These are phyloP conservation scores for Isotomurus palustris DNA, from an alignment of 2,888 invertebrate genomes.

Conservation along the genomic window DNA sequence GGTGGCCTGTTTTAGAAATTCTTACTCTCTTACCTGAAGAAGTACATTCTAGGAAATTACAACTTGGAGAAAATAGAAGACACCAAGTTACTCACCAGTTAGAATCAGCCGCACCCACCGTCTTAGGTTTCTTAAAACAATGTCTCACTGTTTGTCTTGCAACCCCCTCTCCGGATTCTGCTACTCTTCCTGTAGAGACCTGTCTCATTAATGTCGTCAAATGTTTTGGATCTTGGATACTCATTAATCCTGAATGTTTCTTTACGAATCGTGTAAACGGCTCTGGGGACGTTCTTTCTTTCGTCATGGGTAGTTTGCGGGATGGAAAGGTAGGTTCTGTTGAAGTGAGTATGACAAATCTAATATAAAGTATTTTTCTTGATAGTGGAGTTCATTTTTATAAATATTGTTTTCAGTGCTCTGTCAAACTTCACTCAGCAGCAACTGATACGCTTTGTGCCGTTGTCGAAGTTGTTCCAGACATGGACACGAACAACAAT, in stretches of 20 bases:
- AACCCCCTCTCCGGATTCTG: conserved; percentile 15
- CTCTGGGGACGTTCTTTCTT: conserved; percentile 31
- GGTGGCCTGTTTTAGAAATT: conserved; percentile 84
- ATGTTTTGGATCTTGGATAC: conserved; percentile 44
- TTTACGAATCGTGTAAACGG: conserved; percentile 29
- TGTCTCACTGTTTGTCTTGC: conserved; percentile 28
- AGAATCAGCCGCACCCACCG: conserved; percentile 65
- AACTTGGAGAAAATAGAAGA: conserved; percentile 84
- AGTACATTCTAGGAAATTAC: conserved; percentile 70
- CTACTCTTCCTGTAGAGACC: conserved; percentile 30
- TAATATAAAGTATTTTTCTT: background rate
- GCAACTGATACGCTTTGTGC: conserved; percentile 87
- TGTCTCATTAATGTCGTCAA: conserved; percentile 38
- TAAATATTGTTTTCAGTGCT: conserved; percentile 46
- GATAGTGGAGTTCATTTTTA: background rate
- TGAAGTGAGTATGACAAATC: background rate
- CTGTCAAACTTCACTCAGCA: conserved; percentile 67
- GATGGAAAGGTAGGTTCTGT: conserved; percentile 37
- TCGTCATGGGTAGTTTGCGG: conserved; percentile 35
- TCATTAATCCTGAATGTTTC: conserved; percentile 44
- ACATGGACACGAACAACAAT: conserved; percentile 52
- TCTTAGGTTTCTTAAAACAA: conserved; percentile 65
- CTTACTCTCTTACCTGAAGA: conserved; percentile 94
- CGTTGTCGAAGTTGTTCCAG: conserved; percentile 75
- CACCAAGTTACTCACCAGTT: conserved; percentile 65